These are phyloP conservation scores for Scalopus aquaticus DNA, from an alignment of 2,113 vertebrate genomes.

Conservation along the genomic window DNA sequence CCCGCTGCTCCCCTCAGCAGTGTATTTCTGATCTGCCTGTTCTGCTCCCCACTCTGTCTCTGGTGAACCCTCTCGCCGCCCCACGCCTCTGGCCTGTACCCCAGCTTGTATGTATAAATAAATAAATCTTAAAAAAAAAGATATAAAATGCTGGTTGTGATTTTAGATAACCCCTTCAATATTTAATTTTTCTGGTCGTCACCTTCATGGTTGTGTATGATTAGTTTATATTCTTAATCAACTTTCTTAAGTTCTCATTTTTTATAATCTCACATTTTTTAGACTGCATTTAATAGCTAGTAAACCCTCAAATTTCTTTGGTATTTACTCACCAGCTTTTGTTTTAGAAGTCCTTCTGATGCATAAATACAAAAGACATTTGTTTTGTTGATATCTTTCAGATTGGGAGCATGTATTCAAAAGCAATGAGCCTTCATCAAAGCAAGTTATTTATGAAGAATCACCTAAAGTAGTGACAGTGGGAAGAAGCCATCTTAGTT, in stretches of 20 bases:
- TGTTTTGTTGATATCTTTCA: conserved; percentile 64
- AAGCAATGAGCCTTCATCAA: conserved; percentile 52
- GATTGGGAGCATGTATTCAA: conserved; percentile 56
- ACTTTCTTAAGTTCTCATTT: neutral
- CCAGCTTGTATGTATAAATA: no score
- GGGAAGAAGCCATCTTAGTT: conserved; percentile 50
- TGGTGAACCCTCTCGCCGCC: no score
- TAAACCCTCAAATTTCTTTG: neutral
- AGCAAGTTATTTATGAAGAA: conserved; percentile 51
- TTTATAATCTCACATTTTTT: neutral
- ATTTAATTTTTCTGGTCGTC: conserved; percentile 1
- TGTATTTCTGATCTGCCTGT: no score
- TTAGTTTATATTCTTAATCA: neutral
- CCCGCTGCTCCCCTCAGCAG: no score
- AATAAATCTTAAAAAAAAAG: no score
- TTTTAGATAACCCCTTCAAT: neutral
- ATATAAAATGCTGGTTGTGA: neutral
- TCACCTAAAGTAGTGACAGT: conserved; percentile 21
- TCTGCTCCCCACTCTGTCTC: no score
- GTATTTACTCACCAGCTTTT: conserved; percentile 24
- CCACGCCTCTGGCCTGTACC: no score
- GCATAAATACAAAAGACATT: neutral
- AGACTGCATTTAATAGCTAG: neutral
- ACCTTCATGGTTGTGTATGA: neutral
- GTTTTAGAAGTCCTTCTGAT: conserved; percentile 38